These are phyloP conservation scores for Choreutis nemorana DNA, from an alignment of 2,888 invertebrate genomes.

Conservation along the genomic window DNA sequence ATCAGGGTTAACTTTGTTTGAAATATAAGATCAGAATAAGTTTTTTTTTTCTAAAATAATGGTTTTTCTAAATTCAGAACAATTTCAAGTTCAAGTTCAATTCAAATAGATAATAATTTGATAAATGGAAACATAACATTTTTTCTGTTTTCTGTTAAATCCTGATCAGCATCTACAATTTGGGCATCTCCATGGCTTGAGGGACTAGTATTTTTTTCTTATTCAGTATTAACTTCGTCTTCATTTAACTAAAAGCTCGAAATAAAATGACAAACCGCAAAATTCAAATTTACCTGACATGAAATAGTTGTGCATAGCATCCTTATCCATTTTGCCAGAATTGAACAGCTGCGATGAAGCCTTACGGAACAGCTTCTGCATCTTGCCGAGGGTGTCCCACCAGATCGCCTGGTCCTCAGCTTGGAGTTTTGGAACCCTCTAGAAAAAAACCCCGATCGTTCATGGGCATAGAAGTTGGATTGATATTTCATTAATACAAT, in stretches of 20 bases:
- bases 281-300: slow-evolving; percentile 96
- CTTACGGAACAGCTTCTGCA: slow-evolving; percentile 94
- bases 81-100: not conserved
- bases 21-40: not conserved
- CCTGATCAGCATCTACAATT: too few species aligned
- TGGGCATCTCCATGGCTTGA: not conserved
- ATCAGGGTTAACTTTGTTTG: not conserved
- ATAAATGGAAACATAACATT: not conserved
- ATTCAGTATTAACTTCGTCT: not conserved
- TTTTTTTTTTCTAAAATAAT: not conserved
- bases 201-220: not conserved
- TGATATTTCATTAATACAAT: too few species aligned
- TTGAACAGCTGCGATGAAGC: slow-evolving; percentile 87
- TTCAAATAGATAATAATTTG: not conserved
- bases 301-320: slow-evolving; percentile 96
- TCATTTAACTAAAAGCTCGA: not conserved
- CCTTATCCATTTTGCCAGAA: slow-evolving; percentile 86
- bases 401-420: slow-evolving; percentile 96
- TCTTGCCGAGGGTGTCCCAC: slow-evolving; percentile 97
- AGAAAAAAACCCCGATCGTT: slow-evolving; percentile 12
- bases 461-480: too few species aligned
- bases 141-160: not conserved
- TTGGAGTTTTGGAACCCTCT: slow-evolving; percentile 94
- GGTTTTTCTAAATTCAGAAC: not conserved
- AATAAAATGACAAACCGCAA: not conserved